These are phyloP conservation scores for Tachystola acroxantha DNA, from an alignment of 2,888 invertebrate genomes.

Conservation along the genomic window DNA sequence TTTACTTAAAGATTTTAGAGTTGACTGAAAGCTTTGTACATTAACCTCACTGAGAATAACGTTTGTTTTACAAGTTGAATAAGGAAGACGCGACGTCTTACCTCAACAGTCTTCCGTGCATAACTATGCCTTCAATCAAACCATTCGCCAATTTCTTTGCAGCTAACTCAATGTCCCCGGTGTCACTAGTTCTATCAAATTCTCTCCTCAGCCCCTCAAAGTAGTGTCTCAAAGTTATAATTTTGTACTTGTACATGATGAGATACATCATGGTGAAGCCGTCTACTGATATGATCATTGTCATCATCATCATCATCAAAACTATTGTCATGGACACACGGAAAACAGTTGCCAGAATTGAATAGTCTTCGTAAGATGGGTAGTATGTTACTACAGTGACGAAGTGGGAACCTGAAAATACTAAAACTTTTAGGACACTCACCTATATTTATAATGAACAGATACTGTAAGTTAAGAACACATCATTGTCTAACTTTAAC, in stretches of 20 bases:
- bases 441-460: too few relatives aligned
- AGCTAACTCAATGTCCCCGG: constrained; percentile 29
- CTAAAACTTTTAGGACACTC: too few relatives aligned
- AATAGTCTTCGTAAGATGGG: constrained; percentile 46
- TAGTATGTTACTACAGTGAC: constrained; percentile 60
- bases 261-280: constrained; percentile 47
- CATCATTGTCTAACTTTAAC: too few relatives aligned
- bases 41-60: too few relatives aligned
- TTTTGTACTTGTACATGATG: constrained; percentile 62
- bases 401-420: constrained; percentile 53
- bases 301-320: constrained; percentile 42
- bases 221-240: constrained; percentile 54
- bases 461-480: too few relatives aligned
- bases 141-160: constrained; percentile 38
- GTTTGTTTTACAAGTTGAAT: too few relatives aligned
- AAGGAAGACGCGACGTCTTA: too few relatives aligned
- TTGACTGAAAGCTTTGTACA: too few relatives aligned
- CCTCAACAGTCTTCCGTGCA: constrained; percentile 57
- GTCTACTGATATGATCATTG: constrained; percentile 55
- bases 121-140: constrained; percentile 52
- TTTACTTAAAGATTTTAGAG: constrained; percentile 2
- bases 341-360: constrained; percentile 30
- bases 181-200: constrained; percentile 29
- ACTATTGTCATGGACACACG: constrained; percentile 42
- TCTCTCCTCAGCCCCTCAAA: constrained; percentile 46